Base-by-base conservation (phyloP, 64 coral and sea anemone species). In the Pachyseris speciosa region DNA sequence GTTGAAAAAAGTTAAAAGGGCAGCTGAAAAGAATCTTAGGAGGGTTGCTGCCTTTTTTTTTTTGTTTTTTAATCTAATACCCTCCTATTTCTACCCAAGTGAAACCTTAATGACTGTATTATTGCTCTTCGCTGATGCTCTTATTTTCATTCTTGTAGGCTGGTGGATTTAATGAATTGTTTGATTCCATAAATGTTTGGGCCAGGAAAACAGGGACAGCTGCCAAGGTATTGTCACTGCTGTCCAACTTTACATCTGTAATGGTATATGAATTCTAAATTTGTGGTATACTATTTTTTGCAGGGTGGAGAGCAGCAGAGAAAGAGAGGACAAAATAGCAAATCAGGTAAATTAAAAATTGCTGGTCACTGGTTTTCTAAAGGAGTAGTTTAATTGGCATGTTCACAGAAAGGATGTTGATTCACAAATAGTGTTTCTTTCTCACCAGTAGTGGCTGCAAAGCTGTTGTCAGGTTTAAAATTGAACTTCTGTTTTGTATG, bases 171-270 rank as follows among this genome's bases (percentile, higher is more conserved):
- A 93, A 93, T 93, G 91, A 93, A 80, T 57, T 93, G 72, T 93
- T 93, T 93, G 91, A 93, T 60, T 93, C 91, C 36, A 93, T 93
- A 64, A 93, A 93, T 93, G 91, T 93, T 15, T 93, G 91, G 91
- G 91, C 91, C 69, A 83, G 83, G 74, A 93, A 93, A 70, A 36
- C 91, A 58, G 83, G 83, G 36, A 67, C 85, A 80, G 91, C 76
- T 55, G 67, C 76, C 33, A 80, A 84, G 85, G 91, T 86, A 84
- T 38, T 39, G 50, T 55, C n/a, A n/a, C n/a, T n/a, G n/a, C 51
- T 1, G 51, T 55, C 13, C 51, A 55, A 20, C 22, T 55, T 55
- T 55, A 20, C 9, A 55, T 55, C n/a, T n/a, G n/a, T n/a, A n/a
- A n/a, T n/a, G n/a, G n/a, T n/a, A n/a, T n/a, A n/a, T n/a, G n/a